Base-by-base conservation (phyloP, 1,140 invertebrate genomes). In the Potamilus streckersoni region DNA sequence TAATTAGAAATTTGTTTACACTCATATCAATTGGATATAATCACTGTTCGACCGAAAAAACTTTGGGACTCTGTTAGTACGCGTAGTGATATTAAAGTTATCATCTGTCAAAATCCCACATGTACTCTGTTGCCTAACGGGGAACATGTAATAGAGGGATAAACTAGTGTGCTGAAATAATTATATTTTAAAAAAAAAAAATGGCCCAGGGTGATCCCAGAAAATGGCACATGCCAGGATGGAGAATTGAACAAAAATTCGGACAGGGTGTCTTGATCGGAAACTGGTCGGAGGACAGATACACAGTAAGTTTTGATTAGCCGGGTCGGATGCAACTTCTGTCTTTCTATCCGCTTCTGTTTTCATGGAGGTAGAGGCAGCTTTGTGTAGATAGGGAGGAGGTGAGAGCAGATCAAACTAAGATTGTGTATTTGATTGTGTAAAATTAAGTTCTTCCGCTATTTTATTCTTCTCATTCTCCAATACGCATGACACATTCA, bases 191-290 rank as follows among this genome's bases (percentile, higher is more conserved):
- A 71, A 76, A 49, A 8, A 70, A 63, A 49, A 8, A 70, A 63
- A 83, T 84, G 78, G 83, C 81, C 38, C 78, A 82, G 58, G 83
- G 81, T 13, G 84, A 87, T 74, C 79, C 79, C 20, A 69, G 56
- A 27, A 87, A 86, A 73, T 86, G 85, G 85, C 73, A 82, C 20
- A 78, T 86, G 78, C 87, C 87, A 64, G 85, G 87, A 49, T 88
- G 87, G 87, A 79, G 87, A 71, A 88, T 88, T 62, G 87, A 88
- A 76, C 85, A 88, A 68, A 79, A 74, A 69, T 88, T 71, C 80
- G 67, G 83, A 19, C 82, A 80, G 8, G 85, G 86, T 58, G 87
- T 88, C 20, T 79, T 88, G 56, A 86, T 88, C n/a, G 87, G 87
- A 71, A 88, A 88, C 73, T 88, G 87, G 87, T 67, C 79, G 8